Conservation (phyloP, 1,140 invertebrate genomes). For the Atopsyche davidsoni region DNA sequence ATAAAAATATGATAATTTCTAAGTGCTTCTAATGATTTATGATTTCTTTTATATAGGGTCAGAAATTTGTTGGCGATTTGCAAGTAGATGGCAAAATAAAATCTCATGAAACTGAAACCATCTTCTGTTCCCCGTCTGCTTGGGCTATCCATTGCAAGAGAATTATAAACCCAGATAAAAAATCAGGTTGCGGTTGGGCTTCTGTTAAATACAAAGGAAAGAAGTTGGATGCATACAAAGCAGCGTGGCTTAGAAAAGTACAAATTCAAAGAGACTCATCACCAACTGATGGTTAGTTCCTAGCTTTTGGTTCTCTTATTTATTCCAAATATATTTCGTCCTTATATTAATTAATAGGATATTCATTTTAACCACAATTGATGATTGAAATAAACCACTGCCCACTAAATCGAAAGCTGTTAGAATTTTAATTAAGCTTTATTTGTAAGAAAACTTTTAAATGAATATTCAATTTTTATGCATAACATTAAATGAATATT, state of each 20-base stretch:
- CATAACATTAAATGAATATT: too few relatives aligned
- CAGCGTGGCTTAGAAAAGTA: constrained; percentile 70
- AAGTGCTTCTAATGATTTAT: constrained; percentile 13
- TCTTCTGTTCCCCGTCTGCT: constrained; percentile 84
- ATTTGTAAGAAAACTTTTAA: too few relatives aligned
- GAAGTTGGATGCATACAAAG: constrained; percentile 83
- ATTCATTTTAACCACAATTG: too few relatives aligned
- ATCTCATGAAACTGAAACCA: constrained; percentile 79
- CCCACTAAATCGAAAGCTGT: too few relatives aligned
- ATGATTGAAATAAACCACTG: too few relatives aligned
- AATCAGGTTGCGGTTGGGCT: constrained; percentile 88
- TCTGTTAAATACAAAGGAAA: constrained; percentile 76
- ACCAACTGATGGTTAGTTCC: constrained; percentile 24
- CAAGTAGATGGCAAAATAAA: constrained; percentile 81
- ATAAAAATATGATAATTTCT: too few relatives aligned
- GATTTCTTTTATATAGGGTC: constrained; percentile 55
- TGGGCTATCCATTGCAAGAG: constrained; percentile 90
- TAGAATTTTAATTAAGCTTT: too few relatives aligned
- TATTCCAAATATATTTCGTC: too few relatives aligned
- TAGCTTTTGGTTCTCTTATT: not conserved
- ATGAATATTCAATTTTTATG: too few relatives aligned
- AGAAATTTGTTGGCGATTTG: constrained; percentile 83
- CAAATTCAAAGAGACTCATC: constrained; percentile 50
- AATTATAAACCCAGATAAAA: constrained; percentile 85
- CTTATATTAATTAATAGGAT: too few relatives aligned